phyloP scores from a whole-genome alignment of 1,140 invertebrate species.

The Zaprionus camerounensis region DNA sequence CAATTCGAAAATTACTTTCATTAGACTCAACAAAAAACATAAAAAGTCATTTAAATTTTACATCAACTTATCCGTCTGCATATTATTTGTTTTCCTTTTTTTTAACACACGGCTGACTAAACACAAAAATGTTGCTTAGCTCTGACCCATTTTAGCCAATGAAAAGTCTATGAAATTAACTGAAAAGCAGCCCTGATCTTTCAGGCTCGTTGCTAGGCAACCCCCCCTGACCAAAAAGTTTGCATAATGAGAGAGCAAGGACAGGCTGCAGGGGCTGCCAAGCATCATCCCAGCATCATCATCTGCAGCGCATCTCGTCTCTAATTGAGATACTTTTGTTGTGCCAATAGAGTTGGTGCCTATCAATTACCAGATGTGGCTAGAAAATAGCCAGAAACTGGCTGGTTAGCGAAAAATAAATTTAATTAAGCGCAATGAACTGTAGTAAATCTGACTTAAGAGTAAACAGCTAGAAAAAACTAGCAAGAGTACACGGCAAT shows the following conservation, averaged over 20 bases:
- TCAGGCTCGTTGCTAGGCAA: not conserved
- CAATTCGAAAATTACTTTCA: constrained; percentile 75
- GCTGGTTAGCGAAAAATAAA: not conserved
- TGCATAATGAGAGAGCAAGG: constrained; percentile 27
- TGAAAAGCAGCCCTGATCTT: constrained; percentile 28
- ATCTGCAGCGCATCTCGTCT: not conserved
- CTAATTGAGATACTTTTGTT: constrained; percentile 68
- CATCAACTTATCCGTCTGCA: constrained; percentile 36
- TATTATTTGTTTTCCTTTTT: constrained; percentile 28
- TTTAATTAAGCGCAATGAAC: not conserved
- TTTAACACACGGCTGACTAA: constrained; percentile 42
- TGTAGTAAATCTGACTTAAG: not conserved
- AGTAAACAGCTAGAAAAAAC: not conserved
- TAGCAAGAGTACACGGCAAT: not conserved
- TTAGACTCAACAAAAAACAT: constrained; percentile 48
- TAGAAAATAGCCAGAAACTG: not conserved
- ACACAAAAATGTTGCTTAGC: constrained; percentile 14
- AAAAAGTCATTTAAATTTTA: constrained; percentile 71
- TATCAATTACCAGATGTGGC: not conserved
- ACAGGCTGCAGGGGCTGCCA: not conserved
- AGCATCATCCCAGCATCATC: no score
- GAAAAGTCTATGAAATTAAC: constrained; percentile 29
- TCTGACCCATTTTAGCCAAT: constrained; percentile 59
- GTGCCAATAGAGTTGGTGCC: not conserved
- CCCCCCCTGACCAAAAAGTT: constrained; percentile 8